phyloP scores from a whole-genome alignment of 2,888 invertebrate genomes.

The Dicyrtoma fusca region DNA sequence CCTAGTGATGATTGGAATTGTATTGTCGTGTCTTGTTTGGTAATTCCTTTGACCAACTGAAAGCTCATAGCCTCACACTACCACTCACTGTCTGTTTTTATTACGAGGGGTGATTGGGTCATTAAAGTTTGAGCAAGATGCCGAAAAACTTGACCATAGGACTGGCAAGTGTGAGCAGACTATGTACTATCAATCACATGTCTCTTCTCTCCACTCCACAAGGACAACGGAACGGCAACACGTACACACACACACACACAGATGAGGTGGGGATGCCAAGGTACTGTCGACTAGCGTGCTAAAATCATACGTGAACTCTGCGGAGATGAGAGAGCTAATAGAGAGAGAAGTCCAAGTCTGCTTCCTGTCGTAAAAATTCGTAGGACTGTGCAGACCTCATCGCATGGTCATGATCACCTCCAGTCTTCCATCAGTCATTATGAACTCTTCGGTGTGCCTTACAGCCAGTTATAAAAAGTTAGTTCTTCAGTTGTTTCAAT shows the following conservation, averaged over 20 bases:
- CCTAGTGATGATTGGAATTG: background rate
- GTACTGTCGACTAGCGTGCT: no score
- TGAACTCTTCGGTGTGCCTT: constrained; percentile 26
- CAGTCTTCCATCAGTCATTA: constrained; percentile 13
- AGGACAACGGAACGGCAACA: background rate
- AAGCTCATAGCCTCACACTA: constrained; percentile 8
- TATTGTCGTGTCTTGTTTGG: constrained; percentile 12
- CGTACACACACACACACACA: background rate
- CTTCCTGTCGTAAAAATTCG: constrained; percentile 32
- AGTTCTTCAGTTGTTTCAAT: background rate
- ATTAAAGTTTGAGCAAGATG: constrained; percentile 28
- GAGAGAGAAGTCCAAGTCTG: constrained; percentile 7
- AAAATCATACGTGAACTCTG: no score
- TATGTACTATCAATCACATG: background rate
- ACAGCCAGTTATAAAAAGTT: constrained; percentile 10
- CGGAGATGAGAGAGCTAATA: background rate
- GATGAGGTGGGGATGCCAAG: no score
- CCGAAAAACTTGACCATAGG: constrained; percentile 16
- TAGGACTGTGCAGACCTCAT: background rate
- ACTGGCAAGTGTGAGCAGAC: background rate
- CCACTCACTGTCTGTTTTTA: constrained; percentile 14
- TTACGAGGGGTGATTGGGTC: constrained; percentile 25
- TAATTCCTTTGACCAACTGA: constrained; percentile 1
- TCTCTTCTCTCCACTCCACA: background rate
- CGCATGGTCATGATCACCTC: constrained; percentile 8